Evolutionary conservation across 2,113 vertebrate genomes (phyloP).

Genomic region (Pteruthius melanotis): DNA sequence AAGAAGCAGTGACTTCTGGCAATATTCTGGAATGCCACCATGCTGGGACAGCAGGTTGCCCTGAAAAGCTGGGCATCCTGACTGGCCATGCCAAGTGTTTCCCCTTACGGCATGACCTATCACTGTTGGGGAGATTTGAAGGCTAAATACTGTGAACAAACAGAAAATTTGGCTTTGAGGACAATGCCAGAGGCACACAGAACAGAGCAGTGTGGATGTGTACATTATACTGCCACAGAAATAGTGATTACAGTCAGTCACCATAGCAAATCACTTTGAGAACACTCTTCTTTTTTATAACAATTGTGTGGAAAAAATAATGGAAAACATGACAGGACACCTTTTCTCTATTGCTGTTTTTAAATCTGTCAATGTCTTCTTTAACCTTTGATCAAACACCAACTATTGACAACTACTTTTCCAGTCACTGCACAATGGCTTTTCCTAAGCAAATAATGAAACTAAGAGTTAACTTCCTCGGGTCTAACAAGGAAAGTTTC

Average conservation of each 20-base stretch:
- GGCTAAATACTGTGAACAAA: background rate
- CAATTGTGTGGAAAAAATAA: background rate
- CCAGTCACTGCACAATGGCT: background rate
- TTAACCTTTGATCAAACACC: background rate
- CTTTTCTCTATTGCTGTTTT: background rate
- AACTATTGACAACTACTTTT: background rate
- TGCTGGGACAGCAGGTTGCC: background rate
- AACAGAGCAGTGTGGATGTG: background rate
- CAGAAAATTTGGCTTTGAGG: background rate
- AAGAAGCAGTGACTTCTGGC: background rate
- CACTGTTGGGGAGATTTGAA: background rate
- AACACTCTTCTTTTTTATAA: background rate
- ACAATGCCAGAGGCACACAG: background rate
- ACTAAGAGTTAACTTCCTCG: background rate
- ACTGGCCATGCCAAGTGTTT: background rate
- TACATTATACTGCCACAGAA: background rate
- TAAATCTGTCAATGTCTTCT: background rate
- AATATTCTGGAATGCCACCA: background rate
- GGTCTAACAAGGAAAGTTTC: background rate
- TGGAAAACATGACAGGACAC: background rate
- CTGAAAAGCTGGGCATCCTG: background rate
- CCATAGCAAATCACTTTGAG: background rate
- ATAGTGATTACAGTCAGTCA: background rate
- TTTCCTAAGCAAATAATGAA: background rate
- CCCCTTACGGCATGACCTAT: background rate